phyloP scores from a whole-genome alignment of 2,113 vertebrate species.

The Leptocoma aspasia region DNA sequence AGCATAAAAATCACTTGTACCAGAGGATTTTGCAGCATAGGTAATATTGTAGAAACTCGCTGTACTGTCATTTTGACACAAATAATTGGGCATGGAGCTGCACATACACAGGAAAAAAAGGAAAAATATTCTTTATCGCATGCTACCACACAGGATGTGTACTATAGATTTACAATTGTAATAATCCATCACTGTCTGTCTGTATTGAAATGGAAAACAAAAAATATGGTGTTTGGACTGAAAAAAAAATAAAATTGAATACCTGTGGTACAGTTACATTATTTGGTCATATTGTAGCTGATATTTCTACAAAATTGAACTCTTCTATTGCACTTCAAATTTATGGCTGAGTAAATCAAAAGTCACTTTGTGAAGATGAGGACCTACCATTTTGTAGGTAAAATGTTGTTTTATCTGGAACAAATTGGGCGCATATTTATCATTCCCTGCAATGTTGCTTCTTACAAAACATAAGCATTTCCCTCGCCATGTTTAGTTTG shows the following conservation, averaged over 20 bases:
- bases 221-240: background rate
- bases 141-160: background rate
- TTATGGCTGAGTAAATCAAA: background rate
- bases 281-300: background rate
- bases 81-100: background rate
- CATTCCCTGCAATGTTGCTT: background rate
- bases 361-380: background rate
- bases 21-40: background rate
- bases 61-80: background rate
- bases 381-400: background rate
- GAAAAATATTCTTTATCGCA: background rate
- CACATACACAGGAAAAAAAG: background rate
- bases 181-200: conserved; percentile 33
- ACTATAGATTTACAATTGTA: background rate
- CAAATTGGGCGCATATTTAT: background rate
- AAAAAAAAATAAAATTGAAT: background rate
- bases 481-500: background rate
- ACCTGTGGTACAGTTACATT: background rate
- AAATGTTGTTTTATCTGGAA: background rate
- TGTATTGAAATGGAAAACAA: conserved; percentile 2
- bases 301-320: background rate
- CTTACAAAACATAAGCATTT: background rate
- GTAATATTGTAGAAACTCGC: conserved; percentile 5
- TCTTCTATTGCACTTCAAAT: background rate
- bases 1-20: conserved; percentile 40